Conservation (phyloP, 1,140 invertebrate species). For the Nephotettix cincticeps region DNA sequence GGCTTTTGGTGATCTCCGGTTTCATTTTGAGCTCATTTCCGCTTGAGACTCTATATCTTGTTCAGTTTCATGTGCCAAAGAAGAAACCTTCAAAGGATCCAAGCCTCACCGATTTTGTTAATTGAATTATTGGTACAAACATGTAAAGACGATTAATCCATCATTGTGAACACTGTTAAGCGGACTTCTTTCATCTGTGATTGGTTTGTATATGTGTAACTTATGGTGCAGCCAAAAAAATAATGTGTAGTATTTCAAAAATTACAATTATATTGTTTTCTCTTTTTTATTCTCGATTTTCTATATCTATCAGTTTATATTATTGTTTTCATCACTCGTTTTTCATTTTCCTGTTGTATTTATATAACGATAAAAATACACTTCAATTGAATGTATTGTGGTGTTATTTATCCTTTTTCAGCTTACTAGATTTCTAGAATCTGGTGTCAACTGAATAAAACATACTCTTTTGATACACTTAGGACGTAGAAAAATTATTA, state of each 20-base stretch:
- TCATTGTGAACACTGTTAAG: background rate
- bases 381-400: background rate
- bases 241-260: background rate
- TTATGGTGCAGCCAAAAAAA: constrained; percentile 16
- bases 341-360: constrained; percentile 22
- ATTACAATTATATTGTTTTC: background rate
- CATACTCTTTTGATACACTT: no score
- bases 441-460: no score
- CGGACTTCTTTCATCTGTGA: constrained; percentile 1
- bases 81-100: constrained; percentile 5
- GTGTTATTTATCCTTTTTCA: background rate
- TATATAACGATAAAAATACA: constrained; percentile 14
- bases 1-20: background rate
- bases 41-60: background rate
- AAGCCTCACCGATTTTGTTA: background rate
- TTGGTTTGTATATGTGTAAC: constrained; percentile 20
- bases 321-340: constrained; percentile 12
- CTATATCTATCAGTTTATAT: constrained; percentile 17
- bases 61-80: constrained; percentile 12
- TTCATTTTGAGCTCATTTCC: constrained; percentile 4
- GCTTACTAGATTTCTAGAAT: no score
- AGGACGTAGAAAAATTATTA: no score
- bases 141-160: constrained; percentile 1
- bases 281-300: background rate
- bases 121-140: background rate